Evolutionary conservation across 53 echinoderm and acorn worm genomes (phyloP), one percentile per base, ranked within the genome.

Genomic region (Luidia sarsii): DNA sequence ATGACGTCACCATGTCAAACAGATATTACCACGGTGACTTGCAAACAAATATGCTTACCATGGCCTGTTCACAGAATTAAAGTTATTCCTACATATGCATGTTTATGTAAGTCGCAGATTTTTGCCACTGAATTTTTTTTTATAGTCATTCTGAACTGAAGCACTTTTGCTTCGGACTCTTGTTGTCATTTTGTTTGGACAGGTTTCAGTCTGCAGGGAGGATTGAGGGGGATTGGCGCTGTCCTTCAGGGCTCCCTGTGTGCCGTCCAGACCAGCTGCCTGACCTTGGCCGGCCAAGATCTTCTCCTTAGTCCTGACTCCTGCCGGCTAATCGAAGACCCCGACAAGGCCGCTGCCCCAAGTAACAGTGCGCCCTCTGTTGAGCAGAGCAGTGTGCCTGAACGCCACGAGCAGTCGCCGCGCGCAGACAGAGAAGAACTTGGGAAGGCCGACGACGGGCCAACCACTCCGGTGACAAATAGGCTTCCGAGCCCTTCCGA

Each of bases 141-240:
- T 15, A 46, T 46, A 46, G 15, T 10, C 15, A 46, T 46, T 15
- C 46, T 46, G 15, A 8, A n/a, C n/a, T n/a, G n/a, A n/a, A n/a
- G n/a, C n/a, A n/a, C n/a, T n/a, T n/a, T n/a, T n/a, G n/a, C n/a
- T n/a, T n/a, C n/a, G n/a, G n/a, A n/a, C n/a, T n/a, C n/a, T n/a
- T n/a, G n/a, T n/a, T n/a, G n/a, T n/a, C n/a, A n/a, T 65, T 28
- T 80, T 25, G 13, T 35, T 20, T 2, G 25, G 46, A 56, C 86
- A 90, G 90, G 80, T 59, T 90, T 90, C 67, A 85, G 82, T 69
- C 67, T 86, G 2, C 81, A 48, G 21, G 90, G 90, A 30, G 90
- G 90, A 32, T 57, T 90, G 15, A n/a, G 85, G 62, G 90, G 90
- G 39, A 62, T 90, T 19, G 75, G 86, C n/a, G 72, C 67, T 24